Conservation (phyloP, 2,888 invertebrate genomes). For the Drosophila quinaria region DNA sequence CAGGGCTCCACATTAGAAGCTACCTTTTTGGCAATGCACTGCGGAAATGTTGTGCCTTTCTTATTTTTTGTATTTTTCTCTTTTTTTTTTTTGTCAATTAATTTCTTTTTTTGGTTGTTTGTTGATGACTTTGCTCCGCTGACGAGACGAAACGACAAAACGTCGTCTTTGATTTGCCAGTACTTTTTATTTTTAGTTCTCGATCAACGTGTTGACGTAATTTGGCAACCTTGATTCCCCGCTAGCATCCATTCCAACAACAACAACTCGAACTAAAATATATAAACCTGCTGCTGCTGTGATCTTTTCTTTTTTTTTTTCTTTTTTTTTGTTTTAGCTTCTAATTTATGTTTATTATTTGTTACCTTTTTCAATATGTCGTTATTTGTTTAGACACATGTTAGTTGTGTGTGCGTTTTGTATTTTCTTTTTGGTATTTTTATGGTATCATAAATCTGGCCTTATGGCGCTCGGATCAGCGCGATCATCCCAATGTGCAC, state of each 20-base stretch:
- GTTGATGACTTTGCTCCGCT: constrained; percentile 30
- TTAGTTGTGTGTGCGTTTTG: constrained; percentile 36
- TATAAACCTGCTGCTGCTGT: constrained; percentile 48
- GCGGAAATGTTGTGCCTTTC: constrained; percentile 59
- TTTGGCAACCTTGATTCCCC: constrained; percentile 78
- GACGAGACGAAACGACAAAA: constrained; percentile 51
- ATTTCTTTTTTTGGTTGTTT: constrained; percentile 49
- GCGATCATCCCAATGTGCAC: constrained; percentile 43
- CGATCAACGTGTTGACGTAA: constrained; percentile 75
- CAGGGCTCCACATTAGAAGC: constrained; percentile 14
- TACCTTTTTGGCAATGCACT: constrained; percentile 68
- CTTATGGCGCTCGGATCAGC: constrained; percentile 57
- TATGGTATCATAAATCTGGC: constrained; percentile 67
- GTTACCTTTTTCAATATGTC: constrained; percentile 76
- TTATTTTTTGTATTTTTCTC: constrained; percentile 26
- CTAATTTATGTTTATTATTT: constrained; percentile 76
- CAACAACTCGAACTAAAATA: constrained; percentile 12
- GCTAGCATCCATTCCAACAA: constrained; percentile 37
- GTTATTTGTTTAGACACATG: constrained; percentile 71
- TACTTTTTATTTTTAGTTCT: constrained; percentile 68
- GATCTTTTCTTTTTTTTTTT: constrained; percentile 31
- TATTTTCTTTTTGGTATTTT: constrained; percentile 55
- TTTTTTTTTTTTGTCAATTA: constrained; percentile 58
- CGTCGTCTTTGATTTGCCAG: constrained; percentile 76
- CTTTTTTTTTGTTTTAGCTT: constrained; percentile 40